Base-by-base conservation (phyloP, 2,113 vertebrate species). In the Trichechus manatus region DNA sequence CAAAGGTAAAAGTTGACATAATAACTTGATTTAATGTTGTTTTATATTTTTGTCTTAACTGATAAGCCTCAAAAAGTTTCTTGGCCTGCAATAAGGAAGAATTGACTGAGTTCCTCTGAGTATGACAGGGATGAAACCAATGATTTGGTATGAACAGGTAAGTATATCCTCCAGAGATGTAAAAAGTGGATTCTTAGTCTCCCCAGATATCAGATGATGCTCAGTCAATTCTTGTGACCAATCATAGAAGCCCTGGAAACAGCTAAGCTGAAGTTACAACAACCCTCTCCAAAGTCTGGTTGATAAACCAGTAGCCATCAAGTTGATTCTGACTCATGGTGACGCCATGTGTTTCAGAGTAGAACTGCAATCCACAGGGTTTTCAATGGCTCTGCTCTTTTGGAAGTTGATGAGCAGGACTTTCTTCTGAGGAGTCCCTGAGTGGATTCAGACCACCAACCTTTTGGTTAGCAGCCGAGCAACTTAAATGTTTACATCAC, bases 1-100 rank as follows among this genome's bases (percentile, higher is more conserved):
- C 39, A 81, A 87, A 74, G 72, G n/a, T 78, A 84, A 84, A 95
- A 50, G 68, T 14, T 87, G 47, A 85, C 47, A 92, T 7, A 66
- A 79, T 31, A 47, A 10, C 61, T 86, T 82, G 15, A 78, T n/a
- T 93, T 64, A 79, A 91, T 33, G 61, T 29, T 78, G 0, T 83
- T 79, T 63, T 66, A 10, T 7, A 33, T 36, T 56, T 66, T 33
- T 92, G 42, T 88, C 47, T 93, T 64, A 84, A 63, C 85, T 85
- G 36, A 63, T 42, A 79, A 19, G 31, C 39, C 70, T 64, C 44
- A 47, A 31, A 85, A 78, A 10, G 33, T 56, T 50, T 42, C 19
- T 64, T 75, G 63, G 91, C 27, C 87, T 77, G 9, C n/a, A 56
- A 5, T 25, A n/a, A 56, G 53, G 59, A 95, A 82, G 64, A 36